phyloP scores from a whole-genome alignment of 2,113 vertebrate genomes.

The Cyanistes caeruleus region DNA sequence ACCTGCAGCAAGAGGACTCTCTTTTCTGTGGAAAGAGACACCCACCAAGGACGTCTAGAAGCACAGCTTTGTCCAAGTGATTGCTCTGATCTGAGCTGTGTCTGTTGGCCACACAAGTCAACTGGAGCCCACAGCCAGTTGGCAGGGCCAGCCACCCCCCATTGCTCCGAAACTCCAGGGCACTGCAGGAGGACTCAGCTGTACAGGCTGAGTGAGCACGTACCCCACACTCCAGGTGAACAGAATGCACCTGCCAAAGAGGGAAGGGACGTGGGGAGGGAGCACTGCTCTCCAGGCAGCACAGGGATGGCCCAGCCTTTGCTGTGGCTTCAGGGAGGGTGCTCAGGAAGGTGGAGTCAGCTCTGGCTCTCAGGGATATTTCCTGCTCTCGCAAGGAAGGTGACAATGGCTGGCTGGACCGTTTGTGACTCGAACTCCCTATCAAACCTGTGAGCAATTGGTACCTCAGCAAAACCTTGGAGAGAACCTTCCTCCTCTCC shows the following conservation, averaged over 20 bases:
- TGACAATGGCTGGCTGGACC: not conserved
- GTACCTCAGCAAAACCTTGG: not conserved
- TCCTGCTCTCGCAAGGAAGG: not conserved
- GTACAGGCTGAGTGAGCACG: rapidly evolving
- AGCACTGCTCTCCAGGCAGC: not conserved
- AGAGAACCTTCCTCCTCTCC: not conserved
- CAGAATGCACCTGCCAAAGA: not conserved
- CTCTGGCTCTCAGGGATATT: not conserved
- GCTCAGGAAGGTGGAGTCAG: not conserved
- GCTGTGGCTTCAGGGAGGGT: not conserved
- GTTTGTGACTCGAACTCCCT: not conserved
- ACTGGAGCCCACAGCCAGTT: not conserved
- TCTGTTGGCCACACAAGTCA: not conserved
- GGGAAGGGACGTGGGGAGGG: not conserved
- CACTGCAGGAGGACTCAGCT: not conserved
- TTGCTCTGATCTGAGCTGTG: not conserved
- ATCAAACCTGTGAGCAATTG: not conserved
- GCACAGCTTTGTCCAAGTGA: not conserved
- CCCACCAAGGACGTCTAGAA: not conserved
- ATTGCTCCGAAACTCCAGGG: not conserved
- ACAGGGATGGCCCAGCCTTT: not conserved
- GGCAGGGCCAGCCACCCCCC: not conserved
- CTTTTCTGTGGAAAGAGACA: not conserved
- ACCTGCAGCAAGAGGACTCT: not conserved
- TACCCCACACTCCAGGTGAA: not conserved